Evolutionary conservation across 2,113 vertebrate genomes (phyloP), one percentile per base, ranked within the genome.

Genomic region (Lophius piscatorius): DNA sequence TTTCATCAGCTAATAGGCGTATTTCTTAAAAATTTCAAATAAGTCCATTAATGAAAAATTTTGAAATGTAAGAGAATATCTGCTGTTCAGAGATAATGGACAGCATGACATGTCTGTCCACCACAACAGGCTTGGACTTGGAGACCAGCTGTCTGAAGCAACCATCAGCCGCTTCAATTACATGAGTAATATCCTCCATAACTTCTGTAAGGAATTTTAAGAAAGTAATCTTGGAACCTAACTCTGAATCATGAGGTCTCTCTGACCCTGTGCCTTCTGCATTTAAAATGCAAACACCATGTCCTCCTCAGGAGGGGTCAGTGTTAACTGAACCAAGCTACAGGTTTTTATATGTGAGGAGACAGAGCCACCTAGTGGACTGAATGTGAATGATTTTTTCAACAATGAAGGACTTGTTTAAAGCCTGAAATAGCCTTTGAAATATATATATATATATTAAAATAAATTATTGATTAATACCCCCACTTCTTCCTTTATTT

Each of bases 261-360:
- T 68, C 22, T 23, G 70, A 57, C 36, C 13, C 6, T 12, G 79
- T 88, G 83, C 86, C 86, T 82, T 74, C 39, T 48, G 60, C 39
- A 21, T 60, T 29, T 58, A 21, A 70, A 69, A 57, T 14, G n/a
- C n/a, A n/a, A 57, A 33, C 26, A 38, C 26, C n/a, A 50, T 63
- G n/a, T n/a, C n/a, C 40, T 51, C 8, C 6, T 58, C 39, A 44
- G 24, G 17, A 17, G 31, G 38, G n/a, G 14, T 13, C n/a, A n/a
- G n/a, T 33, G 20, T 26, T 22, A 40, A 48, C 0, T 31, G 9
- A 38, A 13, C 24, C 4, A 18, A n/a, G 12, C 5, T 6, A 13
- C 29, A 50, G 16, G 16, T 33, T 51, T 60, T 47, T 22, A 59
- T 59, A 35, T 68, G 38, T 57, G 21, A 47, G 40, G 14, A 26